Evolutionary conservation across 2,113 vertebrate species (phyloP).

Genomic region (Chelonoidis abingdonii): DNA sequence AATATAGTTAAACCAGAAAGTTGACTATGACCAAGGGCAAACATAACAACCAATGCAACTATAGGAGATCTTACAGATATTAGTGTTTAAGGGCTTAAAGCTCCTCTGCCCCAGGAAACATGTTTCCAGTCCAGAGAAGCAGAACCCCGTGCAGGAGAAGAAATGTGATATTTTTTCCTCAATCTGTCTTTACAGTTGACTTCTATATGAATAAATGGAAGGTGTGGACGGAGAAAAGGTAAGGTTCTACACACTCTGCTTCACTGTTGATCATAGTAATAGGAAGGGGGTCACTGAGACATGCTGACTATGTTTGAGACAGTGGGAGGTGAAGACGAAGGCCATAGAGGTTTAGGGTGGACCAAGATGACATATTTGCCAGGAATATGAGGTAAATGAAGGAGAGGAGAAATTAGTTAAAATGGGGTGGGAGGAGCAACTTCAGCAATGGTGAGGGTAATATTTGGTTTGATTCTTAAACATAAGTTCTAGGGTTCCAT

Average conservation of each 20-base stretch:
- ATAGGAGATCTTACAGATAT: neutral
- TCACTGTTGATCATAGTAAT: neutral
- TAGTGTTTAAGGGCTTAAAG: neutral
- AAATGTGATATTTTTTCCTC: neutral
- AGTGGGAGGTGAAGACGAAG: neutral
- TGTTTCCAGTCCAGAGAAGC: neutral
- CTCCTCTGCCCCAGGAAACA: neutral
- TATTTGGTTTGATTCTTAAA: neutral
- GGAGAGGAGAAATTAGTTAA: neutral
- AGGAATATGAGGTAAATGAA: neutral
- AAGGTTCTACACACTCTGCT: neutral
- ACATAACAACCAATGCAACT: neutral
- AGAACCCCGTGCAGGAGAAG: neutral
- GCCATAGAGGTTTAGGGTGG: neutral
- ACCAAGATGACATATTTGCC: neutral
- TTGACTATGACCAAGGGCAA: neutral
- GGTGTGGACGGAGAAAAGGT: neutral
- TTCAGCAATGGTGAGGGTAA: neutral
- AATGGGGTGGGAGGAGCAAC: neutral
- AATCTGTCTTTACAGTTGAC: neutral
- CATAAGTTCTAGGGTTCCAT: neutral
- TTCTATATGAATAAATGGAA: neutral
- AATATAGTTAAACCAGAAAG: neutral
- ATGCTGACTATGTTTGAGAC: neutral
- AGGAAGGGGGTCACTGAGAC: neutral